phyloP scores from a whole-genome alignment of 1,140 invertebrate genomes.

The Zaprionus capensis region DNA sequence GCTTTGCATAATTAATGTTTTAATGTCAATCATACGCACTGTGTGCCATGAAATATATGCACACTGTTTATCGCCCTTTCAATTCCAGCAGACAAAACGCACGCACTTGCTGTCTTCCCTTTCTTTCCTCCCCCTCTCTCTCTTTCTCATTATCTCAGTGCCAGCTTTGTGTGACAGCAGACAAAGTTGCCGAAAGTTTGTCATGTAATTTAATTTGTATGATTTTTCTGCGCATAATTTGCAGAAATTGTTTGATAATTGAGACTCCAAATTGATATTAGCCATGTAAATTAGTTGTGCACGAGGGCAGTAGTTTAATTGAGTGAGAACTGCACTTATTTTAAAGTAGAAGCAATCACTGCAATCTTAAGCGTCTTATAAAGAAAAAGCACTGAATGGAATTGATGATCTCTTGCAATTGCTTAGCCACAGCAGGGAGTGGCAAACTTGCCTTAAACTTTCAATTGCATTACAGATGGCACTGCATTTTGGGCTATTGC shows the following conservation, averaged over 20 bases:
- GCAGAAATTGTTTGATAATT: slow-evolving; percentile 34
- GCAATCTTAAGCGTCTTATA: too few species aligned
- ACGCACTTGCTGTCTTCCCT: not conserved
- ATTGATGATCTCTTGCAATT: too few species aligned
- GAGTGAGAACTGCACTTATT: not conserved
- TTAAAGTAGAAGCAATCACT: too few species aligned
- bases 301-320: not conserved
- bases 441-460: not conserved
- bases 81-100: slow-evolving; percentile 37
- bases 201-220: slow-evolving; percentile 70
- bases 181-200: slow-evolving; percentile 40
- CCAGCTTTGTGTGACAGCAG: not conserved
- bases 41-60: slow-evolving; percentile 75
- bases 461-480: not conserved
- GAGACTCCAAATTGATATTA: slow-evolving; percentile 33
- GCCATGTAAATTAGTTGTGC: slow-evolving; percentile 27
- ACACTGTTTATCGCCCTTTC: slow-evolving; percentile 61
- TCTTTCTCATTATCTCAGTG: not conserved
- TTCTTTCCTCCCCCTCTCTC: not conserved
- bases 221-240: slow-evolving; percentile 32
- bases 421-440: not conserved
- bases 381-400: too few species aligned
- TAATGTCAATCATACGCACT: slow-evolving; percentile 81
- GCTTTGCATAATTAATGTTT: slow-evolving; percentile 78
- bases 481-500: not conserved